These are phyloP conservation scores for Drosophila nigrodunni DNA, from an alignment of 1,140 invertebrate species.

Conservation along the genomic window DNA sequence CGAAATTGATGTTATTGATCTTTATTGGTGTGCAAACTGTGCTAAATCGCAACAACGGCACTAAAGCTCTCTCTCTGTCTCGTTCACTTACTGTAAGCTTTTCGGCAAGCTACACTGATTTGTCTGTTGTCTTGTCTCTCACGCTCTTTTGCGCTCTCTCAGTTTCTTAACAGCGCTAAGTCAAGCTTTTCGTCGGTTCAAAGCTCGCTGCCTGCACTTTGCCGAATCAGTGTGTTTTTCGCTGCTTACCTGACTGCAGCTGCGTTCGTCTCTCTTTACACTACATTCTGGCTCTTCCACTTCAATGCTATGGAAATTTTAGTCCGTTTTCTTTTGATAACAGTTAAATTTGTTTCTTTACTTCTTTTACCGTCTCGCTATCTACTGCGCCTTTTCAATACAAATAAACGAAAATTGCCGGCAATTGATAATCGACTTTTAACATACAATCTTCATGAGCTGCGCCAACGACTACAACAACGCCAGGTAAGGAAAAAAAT, in stretches of 20 bases:
- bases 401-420: conserved; percentile 26
- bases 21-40: not conserved
- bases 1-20: no score
- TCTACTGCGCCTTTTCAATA: not conserved
- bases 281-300: not conserved
- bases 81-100: no score
- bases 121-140: not conserved
- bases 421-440: conserved; percentile 51
- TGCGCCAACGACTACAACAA: conserved; percentile 44
- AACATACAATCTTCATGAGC: conserved; percentile 47
- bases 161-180: not conserved
- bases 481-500: conserved; percentile 44
- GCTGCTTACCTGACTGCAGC: not conserved
- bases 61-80: not conserved
- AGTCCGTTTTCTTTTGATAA: conserved; percentile 53
- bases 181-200: conserved; percentile 11
- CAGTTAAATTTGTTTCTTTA: conserved; percentile 43
- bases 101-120: no score
- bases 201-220: conserved; percentile 5
- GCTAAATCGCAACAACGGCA: not conserved
- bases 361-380: conserved; percentile 24
- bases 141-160: not conserved
- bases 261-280: not conserved
- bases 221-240: conserved; percentile 2
- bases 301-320: conserved; percentile 57